phyloP scores from a whole-genome alignment of 2,888 invertebrate genomes.

The Platycheirus albimanus region DNA sequence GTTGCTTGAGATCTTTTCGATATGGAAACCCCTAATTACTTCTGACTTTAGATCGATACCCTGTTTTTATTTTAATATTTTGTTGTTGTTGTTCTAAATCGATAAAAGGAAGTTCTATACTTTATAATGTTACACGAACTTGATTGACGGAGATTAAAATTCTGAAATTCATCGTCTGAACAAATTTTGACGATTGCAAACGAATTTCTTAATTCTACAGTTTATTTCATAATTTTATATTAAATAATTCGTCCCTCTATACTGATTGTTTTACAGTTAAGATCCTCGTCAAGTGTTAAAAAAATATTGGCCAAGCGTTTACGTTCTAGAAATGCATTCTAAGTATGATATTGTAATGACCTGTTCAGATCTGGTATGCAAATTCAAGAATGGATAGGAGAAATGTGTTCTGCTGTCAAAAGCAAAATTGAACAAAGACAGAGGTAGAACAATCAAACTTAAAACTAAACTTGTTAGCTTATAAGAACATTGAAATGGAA shows the following conservation, averaged over 20 bases:
- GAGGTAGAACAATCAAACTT: too few species aligned
- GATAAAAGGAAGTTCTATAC: conserved; percentile 24
- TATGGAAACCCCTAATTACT: conserved; percentile 71
- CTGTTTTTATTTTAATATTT: conserved; percentile 21
- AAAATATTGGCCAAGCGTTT: too few species aligned
- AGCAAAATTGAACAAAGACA: too few species aligned
- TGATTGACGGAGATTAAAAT: background rate
- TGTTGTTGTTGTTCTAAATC: conserved; percentile 29
- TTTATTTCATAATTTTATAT: background rate
- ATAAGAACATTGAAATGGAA: too few species aligned
- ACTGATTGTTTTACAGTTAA: too few species aligned
- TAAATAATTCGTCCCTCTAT: background rate
- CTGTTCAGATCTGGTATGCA: too few species aligned
- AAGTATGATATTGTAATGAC: too few species aligned
- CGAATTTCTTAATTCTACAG: background rate
- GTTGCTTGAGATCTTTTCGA: conserved; percentile 61
- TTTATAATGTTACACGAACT: background rate
- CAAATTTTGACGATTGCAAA: background rate
- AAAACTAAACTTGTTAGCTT: too few species aligned
- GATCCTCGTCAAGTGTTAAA: too few species aligned
- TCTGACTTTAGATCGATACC: conserved; percentile 60
- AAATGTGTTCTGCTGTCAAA: too few species aligned
- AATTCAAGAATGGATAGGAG: too few species aligned
- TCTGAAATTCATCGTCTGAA: background rate
- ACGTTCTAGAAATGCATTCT: too few species aligned